These are phyloP conservation scores for Diadema setosum DNA, from an alignment of 35 echinoderm and acorn worm genomes.

Conservation along the genomic window DNA sequence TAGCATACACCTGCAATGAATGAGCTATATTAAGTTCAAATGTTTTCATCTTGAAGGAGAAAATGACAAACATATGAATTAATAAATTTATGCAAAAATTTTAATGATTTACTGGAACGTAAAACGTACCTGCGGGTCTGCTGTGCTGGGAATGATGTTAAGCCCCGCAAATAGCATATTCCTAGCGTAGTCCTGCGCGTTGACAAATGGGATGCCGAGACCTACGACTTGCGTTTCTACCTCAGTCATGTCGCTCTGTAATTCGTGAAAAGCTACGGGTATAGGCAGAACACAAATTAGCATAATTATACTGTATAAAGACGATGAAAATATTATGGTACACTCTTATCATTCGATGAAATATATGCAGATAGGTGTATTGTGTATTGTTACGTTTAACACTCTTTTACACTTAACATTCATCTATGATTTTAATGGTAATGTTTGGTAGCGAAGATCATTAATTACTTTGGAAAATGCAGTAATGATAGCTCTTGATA, in stretches of 20 bases:
- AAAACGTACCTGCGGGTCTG: slow-evolving; percentile 1
- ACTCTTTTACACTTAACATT: background rate
- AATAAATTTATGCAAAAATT: no score
- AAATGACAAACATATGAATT: no score
- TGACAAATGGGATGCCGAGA: slow-evolving; percentile 6
- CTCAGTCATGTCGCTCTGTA: background rate
- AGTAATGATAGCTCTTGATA: no score
- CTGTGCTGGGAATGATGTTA: background rate
- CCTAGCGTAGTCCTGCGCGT: background rate
- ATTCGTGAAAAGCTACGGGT: background rate
- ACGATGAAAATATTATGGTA: background rate
- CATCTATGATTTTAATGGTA: background rate
- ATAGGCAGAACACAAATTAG: background rate
- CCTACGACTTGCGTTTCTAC: background rate
- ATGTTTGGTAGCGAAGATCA: background rate
- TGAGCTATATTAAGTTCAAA: no score
- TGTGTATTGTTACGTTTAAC: background rate
- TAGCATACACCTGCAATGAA: no score
- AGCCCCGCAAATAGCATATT: slow-evolving; percentile 5
- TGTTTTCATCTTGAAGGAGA: no score
- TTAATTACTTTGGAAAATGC: no score
- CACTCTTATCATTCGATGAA: background rate
- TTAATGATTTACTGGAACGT: no score
- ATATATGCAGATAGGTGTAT: background rate
- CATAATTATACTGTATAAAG: background rate